Conservation (phyloP, 2,888 invertebrate species). For the Camptogramma bilineatum region DNA sequence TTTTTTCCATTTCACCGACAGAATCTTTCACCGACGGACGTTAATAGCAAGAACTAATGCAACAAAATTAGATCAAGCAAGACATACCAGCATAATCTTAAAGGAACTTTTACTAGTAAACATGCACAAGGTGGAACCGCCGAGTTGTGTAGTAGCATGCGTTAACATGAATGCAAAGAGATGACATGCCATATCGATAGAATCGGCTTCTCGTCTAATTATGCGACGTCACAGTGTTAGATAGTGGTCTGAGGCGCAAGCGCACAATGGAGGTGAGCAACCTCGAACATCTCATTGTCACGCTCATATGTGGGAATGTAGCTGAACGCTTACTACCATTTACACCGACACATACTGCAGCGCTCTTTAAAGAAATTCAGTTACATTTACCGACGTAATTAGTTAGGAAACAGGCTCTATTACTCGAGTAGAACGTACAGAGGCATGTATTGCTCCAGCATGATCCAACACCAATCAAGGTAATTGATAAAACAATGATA, state of each 20-base stretch:
- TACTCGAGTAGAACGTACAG: constrained; percentile 35
- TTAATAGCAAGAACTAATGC: too few relatives aligned
- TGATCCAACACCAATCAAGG: constrained; percentile 44
- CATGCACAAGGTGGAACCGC: constrained; percentile 6
- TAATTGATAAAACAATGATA: constrained; percentile 32
- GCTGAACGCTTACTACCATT: constrained; percentile 49
- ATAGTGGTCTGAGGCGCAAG: constrained; percentile 53
- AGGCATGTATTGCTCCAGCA: constrained; percentile 41
- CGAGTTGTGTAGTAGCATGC: constrained; percentile 17
- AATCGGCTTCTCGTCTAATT: constrained; percentile 67
- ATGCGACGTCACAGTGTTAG: constrained; percentile 71
- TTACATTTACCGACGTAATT: constrained; percentile 47
- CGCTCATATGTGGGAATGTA: constrained; percentile 70
- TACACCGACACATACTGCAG: constrained; percentile 37
- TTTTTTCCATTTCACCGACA: too few relatives aligned
- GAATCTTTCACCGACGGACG: too few relatives aligned
- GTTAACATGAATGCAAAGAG: constrained; percentile 45
- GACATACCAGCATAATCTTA: neutral
- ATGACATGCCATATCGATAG: constrained; percentile 48
- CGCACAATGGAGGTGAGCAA: constrained; percentile 74
- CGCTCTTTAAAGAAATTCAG: constrained; percentile 31
- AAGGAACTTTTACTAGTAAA: neutral
- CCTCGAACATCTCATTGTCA: constrained; percentile 75
- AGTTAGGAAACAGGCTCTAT: constrained; percentile 45
- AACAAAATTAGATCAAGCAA: too few relatives aligned